Percentiles rank a stretch among this genome's conserved stretches.
phyloP scores from a whole-genome alignment of 1,140 invertebrate genomes.

The Antheraea mylitta region DNA sequence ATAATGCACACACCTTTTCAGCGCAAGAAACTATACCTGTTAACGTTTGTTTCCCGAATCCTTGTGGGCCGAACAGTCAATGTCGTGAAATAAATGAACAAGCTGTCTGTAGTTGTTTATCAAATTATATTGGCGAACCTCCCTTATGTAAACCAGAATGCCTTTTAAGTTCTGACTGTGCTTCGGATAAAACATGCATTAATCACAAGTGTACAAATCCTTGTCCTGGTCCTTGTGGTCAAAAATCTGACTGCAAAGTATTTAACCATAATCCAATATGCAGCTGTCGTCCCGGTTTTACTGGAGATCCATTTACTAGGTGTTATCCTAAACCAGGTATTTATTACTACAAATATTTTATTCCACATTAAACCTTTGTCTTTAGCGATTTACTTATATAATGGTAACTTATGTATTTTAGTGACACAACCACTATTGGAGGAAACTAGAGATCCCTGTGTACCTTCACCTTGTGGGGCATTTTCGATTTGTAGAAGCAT shows the following conservation, averaged over 20 bases:
- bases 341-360: constrained; percentile 20
- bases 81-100: constrained; percentile 79
- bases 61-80: constrained; percentile 83
- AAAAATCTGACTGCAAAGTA: constrained; percentile 82
- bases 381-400: constrained; percentile 19
- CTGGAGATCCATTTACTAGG: constrained; percentile 80
- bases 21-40: constrained; percentile 63
- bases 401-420: constrained; percentile 39
- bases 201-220: constrained; percentile 85
- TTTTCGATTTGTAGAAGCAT: constrained; percentile 83
- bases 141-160: constrained; percentile 84
- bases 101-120: constrained; percentile 81
- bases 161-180: constrained; percentile 81
- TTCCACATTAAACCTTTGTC: constrained; percentile 2
- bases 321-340: constrained; percentile 82
- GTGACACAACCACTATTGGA: constrained; percentile 52
- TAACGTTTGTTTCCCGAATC: constrained; percentile 82
- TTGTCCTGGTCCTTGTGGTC: constrained; percentile 83
- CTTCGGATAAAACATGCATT: constrained; percentile 80
- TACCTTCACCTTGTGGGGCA: constrained; percentile 83
- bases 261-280: constrained; percentile 83
- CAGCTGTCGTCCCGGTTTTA: constrained; percentile 74
- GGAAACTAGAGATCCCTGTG: constrained; percentile 75
- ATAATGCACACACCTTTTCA: constrained; percentile 47
- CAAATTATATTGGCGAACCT: constrained; percentile 81